A percentile compares a stretch with the other conserved stretches of the same genome.
These are phyloP conservation scores for Leptinotarsa peninsularis DNA, from an alignment of 2,888 invertebrate species.

Conservation along the genomic window DNA sequence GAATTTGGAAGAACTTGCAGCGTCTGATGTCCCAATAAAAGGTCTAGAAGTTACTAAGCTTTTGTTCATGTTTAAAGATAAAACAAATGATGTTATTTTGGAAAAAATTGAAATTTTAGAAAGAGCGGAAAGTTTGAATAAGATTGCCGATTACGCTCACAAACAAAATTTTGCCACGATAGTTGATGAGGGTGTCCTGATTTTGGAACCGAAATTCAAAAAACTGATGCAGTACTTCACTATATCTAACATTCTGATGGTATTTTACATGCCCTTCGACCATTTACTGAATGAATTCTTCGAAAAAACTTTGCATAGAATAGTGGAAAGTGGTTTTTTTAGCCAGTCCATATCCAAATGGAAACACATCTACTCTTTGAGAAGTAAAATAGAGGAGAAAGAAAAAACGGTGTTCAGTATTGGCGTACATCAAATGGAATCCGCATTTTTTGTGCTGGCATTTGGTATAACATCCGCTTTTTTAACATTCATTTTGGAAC, in stretches of 20 bases:
- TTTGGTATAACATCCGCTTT: not conserved
- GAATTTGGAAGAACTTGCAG: slow-evolving; percentile 28
- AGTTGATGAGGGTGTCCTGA: slow-evolving; percentile 28
- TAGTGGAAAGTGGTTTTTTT: slow-evolving; percentile 31
- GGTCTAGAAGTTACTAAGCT: slow-evolving; percentile 2
- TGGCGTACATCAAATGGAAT: slow-evolving; percentile 17
- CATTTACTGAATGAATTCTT: slow-evolving; percentile 30
- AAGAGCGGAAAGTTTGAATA: not conserved
- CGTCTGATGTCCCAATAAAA: slow-evolving; percentile 27
- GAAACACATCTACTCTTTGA: slow-evolving; percentile 25
- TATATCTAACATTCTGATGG: slow-evolving; percentile 9
- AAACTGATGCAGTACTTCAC: slow-evolving; percentile 26
- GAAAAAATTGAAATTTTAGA: slow-evolving; percentile 17
- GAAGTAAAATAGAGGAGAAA: slow-evolving; percentile 23
- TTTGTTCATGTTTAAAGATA: slow-evolving; percentile 22
- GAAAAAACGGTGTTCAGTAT: slow-evolving; percentile 3
- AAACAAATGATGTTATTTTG: slow-evolving; percentile 9
- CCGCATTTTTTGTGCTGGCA: slow-evolving; percentile 15
- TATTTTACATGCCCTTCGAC: slow-evolving; percentile 27
- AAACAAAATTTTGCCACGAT: slow-evolving; percentile 33
- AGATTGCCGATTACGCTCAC: slow-evolving; percentile 21
- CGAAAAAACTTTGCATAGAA: slow-evolving; percentile 20
- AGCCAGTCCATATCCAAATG: slow-evolving; percentile 25
- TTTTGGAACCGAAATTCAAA: slow-evolving; percentile 31
- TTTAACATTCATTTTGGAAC: slow-evolving; percentile 10